A percentile compares a stretch with the other conserved stretches of the same genome.
phyloP scores from a whole-genome alignment of 2,113 vertebrate genomes.

The Hemichromis elongatus region DNA sequence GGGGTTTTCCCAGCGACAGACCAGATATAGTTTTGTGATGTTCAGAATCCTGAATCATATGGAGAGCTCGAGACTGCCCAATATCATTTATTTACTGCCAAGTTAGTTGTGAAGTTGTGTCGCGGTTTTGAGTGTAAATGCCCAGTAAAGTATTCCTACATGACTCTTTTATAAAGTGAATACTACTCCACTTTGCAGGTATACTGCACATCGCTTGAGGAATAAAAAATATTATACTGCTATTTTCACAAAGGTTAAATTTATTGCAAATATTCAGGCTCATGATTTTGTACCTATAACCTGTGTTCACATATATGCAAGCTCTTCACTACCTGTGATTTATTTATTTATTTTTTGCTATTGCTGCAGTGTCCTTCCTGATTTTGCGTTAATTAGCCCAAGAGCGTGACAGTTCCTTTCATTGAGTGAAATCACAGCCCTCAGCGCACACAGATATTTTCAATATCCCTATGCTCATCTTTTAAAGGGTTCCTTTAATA shows the following conservation, averaged over 20 bases:
- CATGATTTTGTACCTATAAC: background rate
- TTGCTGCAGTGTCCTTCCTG: fast-evolving
- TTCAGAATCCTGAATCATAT: background rate
- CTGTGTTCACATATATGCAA: background rate
- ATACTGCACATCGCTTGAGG: background rate
- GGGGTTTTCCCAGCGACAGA: conserved; percentile 5
- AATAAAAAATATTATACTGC: background rate
- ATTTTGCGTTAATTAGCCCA: background rate
- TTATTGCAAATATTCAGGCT: background rate
- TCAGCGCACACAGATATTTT: background rate
- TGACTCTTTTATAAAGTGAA: background rate
- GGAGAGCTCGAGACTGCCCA: background rate
- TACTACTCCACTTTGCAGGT: background rate
- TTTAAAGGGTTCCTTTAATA: background rate
- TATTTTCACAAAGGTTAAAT: background rate
- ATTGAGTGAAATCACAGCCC: background rate
- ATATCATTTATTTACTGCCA: background rate
- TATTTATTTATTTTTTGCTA: background rate
- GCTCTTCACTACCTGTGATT: background rate
- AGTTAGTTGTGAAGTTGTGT: background rate
- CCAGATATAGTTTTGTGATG: background rate
- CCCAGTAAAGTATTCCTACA: background rate
- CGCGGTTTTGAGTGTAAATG: background rate
- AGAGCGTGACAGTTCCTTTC: background rate
- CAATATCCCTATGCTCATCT: background rate